Conservation (phyloP, 2,797 vertebrate species). For the Enteromius radiatus region DNA sequence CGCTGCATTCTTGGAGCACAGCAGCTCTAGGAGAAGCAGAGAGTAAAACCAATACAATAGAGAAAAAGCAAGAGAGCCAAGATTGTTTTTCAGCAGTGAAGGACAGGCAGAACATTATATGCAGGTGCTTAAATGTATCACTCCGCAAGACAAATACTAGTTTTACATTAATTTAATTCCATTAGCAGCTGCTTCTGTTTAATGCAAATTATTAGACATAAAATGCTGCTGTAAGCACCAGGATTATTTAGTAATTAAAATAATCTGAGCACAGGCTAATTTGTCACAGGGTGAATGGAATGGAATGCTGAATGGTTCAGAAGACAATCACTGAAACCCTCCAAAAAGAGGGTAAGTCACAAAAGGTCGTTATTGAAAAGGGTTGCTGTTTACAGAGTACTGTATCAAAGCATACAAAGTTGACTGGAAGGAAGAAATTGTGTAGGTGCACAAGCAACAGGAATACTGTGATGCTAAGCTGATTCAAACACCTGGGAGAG, state of each 20-base stretch:
- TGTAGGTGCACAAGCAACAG: too few relatives aligned
- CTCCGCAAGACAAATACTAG: neutral
- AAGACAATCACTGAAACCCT: too few relatives aligned
- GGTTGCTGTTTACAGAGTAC: too few relatives aligned
- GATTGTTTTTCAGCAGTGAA: neutral
- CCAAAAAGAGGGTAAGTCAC: too few relatives aligned
- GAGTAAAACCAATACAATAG: conserved; percentile 51
- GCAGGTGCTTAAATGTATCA: conserved; percentile 2
- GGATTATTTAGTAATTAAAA: conserved; percentile 15
- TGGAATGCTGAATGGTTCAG: too few relatives aligned
- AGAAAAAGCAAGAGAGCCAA: conserved; percentile 32
- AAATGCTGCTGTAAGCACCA: neutral
- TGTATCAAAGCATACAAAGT: too few relatives aligned
- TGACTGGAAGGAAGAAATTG: too few relatives aligned
- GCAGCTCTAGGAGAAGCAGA: conserved; percentile 71
- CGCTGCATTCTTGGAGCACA: conserved; percentile 76
- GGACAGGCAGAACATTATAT: neutral
- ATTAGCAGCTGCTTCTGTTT: neutral
- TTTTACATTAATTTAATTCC: neutral
- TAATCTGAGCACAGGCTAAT: neutral
- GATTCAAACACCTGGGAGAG: too few relatives aligned
- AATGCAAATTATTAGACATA: conserved; percentile 21
- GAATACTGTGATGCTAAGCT: too few relatives aligned
- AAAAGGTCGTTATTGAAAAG: too few relatives aligned
- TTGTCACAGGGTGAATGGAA: conserved; percentile 1